Conservation (phyloP, 2,888 invertebrate species). For the Carterocephalus palaemon region DNA sequence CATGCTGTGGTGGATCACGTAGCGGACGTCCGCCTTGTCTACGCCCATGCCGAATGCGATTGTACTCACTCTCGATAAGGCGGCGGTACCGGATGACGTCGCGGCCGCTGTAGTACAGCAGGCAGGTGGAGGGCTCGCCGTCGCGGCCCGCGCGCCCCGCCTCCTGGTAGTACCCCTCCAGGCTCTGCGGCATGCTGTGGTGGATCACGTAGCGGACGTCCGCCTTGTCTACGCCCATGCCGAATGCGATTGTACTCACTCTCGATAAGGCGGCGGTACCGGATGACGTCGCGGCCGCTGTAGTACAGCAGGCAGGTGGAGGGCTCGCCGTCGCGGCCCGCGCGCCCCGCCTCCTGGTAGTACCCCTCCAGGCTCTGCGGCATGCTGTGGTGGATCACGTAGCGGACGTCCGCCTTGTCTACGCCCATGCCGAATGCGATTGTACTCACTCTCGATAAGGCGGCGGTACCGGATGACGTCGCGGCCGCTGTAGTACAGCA, state of each 20-base stretch:
- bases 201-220: too few species aligned
- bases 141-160: too few species aligned
- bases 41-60: too few species aligned
- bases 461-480: conserved; percentile 87
- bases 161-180: too few species aligned
- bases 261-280: conserved; percentile 84
- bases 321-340: conserved; percentile 93
- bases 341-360: conserved; percentile 98
- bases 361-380: conserved; percentile 98
- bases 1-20: too few species aligned
- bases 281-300: conserved; percentile 87
- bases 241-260: conserved; percentile 61
- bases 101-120: too few species aligned
- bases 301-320: conserved; percentile 94
- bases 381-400: conserved; percentile 94
- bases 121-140: too few species aligned
- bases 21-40: too few species aligned
- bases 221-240: too few species aligned
- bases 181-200: too few species aligned
- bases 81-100: too few species aligned
- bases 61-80: too few species aligned
- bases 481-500: conserved; percentile 91
- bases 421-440: not conserved
- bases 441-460: conserved; percentile 81
- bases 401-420: conserved; percentile 96